Evolutionary conservation across 2,113 vertebrate species (phyloP).

Genomic region (Rynchops niger): DNA sequence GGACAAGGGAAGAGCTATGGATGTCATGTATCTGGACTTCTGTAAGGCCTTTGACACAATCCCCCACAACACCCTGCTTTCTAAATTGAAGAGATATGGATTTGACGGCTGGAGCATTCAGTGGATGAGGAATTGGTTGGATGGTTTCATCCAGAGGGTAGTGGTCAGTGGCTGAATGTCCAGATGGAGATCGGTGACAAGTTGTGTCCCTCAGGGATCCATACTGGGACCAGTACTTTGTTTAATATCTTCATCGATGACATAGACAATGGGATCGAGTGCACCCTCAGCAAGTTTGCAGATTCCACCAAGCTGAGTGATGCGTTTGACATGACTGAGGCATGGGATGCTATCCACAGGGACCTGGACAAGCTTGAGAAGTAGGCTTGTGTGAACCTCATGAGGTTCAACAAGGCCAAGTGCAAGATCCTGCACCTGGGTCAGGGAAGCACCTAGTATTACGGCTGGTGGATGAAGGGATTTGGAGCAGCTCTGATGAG

Average conservation of each 20-base stretch:
- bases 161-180: background rate
- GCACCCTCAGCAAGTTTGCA: background rate
- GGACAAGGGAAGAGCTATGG: background rate
- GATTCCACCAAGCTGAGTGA: background rate
- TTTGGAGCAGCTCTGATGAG: background rate
- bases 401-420: background rate
- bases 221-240: background rate
- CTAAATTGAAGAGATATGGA: background rate
- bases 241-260: background rate
- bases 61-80: background rate
- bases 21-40: background rate
- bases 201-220: background rate
- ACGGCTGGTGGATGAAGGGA: background rate
- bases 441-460: background rate
- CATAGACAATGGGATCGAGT: background rate
- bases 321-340: background rate
- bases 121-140: background rate
- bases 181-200: background rate
- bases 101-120: background rate
- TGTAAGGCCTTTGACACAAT: background rate
- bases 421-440: background rate
- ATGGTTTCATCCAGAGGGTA: background rate
- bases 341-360: background rate
- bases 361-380: background rate
- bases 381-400: background rate